These are phyloP conservation scores for Patella caerulea DNA, from an alignment of 2,888 invertebrate genomes.

Conservation along the genomic window DNA sequence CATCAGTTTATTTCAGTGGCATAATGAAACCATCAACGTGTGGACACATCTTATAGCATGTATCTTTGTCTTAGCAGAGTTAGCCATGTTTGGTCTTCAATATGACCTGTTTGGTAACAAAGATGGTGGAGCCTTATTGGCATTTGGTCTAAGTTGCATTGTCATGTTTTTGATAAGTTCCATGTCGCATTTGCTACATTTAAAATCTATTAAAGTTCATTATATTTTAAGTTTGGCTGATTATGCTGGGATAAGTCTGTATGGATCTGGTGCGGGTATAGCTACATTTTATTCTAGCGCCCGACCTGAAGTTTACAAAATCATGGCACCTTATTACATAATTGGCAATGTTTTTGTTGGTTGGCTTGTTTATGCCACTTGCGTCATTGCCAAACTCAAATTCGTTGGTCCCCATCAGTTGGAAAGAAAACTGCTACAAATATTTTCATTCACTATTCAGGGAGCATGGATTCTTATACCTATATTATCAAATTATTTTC, in stretches of 20 bases:
- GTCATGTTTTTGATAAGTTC: conserved; percentile 37
- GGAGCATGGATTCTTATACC: conserved; percentile 28
- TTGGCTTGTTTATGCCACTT: conserved; percentile 38
- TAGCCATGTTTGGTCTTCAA: neutral
- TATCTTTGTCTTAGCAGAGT: conserved; percentile 31
- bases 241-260: conserved; percentile 48
- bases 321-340: conserved; percentile 24
- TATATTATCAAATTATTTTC: conserved; percentile 26
- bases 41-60: conserved; percentile 49
- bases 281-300: conserved; percentile 40
- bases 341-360: conserved; percentile 37
- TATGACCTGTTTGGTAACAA: conserved; percentile 22
- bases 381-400: conserved; percentile 35
- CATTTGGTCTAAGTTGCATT: conserved; percentile 36
- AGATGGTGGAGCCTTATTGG: conserved; percentile 27
- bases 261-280: conserved; percentile 39
- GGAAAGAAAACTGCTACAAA: conserved; percentile 39
- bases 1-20: conserved; percentile 43
- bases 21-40: conserved; percentile 53
- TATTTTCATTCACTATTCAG: conserved; percentile 37
- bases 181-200: conserved; percentile 48
- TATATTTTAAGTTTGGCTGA: conserved; percentile 48
- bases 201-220: conserved; percentile 42
- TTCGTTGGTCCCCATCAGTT: conserved; percentile 40
- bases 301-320: conserved; percentile 24